A percentile compares a stretch with the other conserved stretches of the same genome.
These are phyloP conservation scores for Phalacrocorax aristotelis DNA, from an alignment of 2,113 vertebrate genomes.

Conservation along the genomic window DNA sequence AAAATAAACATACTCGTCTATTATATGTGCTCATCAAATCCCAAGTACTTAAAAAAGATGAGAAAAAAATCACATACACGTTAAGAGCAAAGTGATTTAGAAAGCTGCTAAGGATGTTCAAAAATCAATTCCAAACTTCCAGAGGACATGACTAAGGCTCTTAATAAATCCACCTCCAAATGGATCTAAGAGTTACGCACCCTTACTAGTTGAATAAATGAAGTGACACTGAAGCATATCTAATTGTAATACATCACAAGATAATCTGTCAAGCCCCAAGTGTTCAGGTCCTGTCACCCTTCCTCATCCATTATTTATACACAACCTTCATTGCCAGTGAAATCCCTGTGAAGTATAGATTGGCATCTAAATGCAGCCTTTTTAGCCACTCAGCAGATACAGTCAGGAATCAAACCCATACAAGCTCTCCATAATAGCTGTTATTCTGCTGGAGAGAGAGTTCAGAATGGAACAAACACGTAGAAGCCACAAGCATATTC, in stretches of 20 bases:
- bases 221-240: conserved; percentile 73
- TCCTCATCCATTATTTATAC: conserved; percentile 77
- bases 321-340: conserved; percentile 57
- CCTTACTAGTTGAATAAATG: conserved; percentile 74
- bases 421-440: not conserved
- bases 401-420: not conserved
- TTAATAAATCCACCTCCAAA: conserved; percentile 73
- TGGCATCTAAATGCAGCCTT: not conserved
- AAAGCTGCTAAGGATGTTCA: conserved; percentile 68
- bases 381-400: conserved; percentile 23
- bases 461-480: not conserved
- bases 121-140: conserved; percentile 70
- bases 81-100: conserved; percentile 66
- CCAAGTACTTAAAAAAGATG: not conserved
- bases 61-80: not conserved
- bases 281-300: conserved; percentile 65
- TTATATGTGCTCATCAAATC: conserved; percentile 12
- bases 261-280: conserved; percentile 72
- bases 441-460: not conserved
- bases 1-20: not conserved
- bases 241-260: conserved; percentile 78
- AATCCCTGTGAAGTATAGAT: conserved; percentile 51
- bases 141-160: conserved; percentile 53
- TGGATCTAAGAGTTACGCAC: conserved; percentile 61
- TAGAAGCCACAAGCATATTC: not conserved